phyloP scores from a whole-genome alignment of 1,140 invertebrate genomes.

The Pemphigus obesinymphae region DNA sequence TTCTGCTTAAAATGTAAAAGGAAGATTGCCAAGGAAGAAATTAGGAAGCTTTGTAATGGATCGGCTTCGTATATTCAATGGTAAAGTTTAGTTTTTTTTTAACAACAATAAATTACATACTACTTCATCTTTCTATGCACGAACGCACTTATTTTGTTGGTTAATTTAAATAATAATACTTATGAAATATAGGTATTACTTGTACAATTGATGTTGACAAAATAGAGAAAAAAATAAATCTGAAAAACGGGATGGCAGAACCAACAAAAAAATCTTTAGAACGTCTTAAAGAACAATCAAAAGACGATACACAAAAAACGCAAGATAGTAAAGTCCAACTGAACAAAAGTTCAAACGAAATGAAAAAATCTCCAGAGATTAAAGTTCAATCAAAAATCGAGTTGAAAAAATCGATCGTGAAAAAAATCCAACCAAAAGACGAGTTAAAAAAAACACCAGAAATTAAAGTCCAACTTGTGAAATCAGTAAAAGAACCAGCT shows the following conservation, averaged over 20 bases:
- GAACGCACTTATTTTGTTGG: neutral
- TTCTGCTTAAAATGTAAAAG: constrained; percentile 38
- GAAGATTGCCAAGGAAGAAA: constrained; percentile 29
- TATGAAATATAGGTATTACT: constrained; percentile 20
- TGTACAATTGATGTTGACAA: constrained; percentile 10
- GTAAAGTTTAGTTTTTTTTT: neutral
- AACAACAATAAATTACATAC: neutral
- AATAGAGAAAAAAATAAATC: neutral
- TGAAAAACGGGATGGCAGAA: neutral
- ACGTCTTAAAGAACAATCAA: neutral
- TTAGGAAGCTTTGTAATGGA: constrained; percentile 33
- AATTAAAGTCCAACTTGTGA: neutral
- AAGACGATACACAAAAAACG: neutral
- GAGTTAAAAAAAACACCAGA: constrained; percentile 9
- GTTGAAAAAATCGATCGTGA: neutral
- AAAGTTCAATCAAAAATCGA: neutral
- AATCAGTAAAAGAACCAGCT: neutral
- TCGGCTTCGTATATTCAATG: constrained; percentile 31
- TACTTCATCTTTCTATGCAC: neutral
- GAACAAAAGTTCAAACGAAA: neutral
- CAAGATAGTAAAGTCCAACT: too few relatives aligned
- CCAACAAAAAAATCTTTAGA: neutral
- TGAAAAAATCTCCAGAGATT: neutral
- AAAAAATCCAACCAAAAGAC: neutral
- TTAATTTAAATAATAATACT: neutral